Percentiles rank a stretch among this genome's conserved stretches.
These are phyloP conservation scores for Drosophila fungiperda DNA, from an alignment of 2,888 invertebrate genomes.

Conservation along the genomic window DNA sequence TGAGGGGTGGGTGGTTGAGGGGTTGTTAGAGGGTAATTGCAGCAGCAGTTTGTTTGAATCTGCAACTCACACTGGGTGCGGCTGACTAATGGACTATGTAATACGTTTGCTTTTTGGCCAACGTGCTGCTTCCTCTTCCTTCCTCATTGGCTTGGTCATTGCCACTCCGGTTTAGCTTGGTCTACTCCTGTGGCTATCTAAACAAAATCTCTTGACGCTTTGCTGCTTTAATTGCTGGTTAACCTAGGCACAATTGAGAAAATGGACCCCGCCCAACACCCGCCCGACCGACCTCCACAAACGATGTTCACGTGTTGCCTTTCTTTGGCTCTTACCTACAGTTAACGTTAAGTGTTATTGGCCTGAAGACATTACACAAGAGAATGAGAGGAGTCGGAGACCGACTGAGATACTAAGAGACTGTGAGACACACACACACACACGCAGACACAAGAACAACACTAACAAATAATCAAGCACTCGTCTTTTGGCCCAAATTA, in stretches of 20 bases:
- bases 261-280: not conserved
- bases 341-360: constrained; percentile 70
- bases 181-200: constrained; percentile 17
- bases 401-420: not conserved
- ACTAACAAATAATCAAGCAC: constrained; percentile 74
- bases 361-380: constrained; percentile 55
- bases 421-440: not conserved
- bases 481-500: constrained; percentile 67
- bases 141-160: not conserved
- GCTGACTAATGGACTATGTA: constrained; percentile 74
- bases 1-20: too few relatives aligned
- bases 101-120: constrained; percentile 56
- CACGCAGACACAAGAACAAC: not conserved
- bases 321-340: constrained; percentile 44
- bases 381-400: not conserved
- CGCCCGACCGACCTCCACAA: not conserved
- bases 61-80: constrained; percentile 23
- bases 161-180: not conserved
- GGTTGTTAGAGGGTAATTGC: not conserved
- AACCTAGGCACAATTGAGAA: constrained; percentile 24
- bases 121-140: not conserved
- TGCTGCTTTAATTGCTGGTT: constrained; percentile 61
- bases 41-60: constrained; percentile 35
- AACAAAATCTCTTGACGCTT: constrained; percentile 34
- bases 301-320: not conserved